phyloP scores from a whole-genome alignment of 2,888 invertebrate species.

The Dusona sp. region DNA sequence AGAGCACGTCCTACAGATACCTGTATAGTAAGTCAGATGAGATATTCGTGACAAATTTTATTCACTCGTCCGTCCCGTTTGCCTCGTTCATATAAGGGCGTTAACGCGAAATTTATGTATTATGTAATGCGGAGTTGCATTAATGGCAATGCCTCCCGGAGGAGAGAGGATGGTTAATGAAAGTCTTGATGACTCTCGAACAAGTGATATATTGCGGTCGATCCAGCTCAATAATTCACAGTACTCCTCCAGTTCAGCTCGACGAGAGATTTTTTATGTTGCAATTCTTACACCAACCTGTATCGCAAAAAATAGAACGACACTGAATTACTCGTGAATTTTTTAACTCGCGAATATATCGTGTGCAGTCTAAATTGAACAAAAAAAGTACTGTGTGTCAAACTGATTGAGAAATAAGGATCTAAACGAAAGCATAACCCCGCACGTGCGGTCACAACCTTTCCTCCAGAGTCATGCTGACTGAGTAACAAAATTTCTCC shows the following conservation, averaged over 20 bases:
- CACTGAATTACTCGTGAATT: background rate
- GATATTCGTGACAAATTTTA: conserved; percentile 74
- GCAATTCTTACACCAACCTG: background rate
- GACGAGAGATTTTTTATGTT: background rate
- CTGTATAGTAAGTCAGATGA: conserved; percentile 17
- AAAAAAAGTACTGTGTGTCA: conserved; percentile 29
- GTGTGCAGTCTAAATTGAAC: conserved; percentile 13
- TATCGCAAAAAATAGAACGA: background rate
- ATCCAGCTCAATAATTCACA: conserved; percentile 12
- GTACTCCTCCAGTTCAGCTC: background rate
- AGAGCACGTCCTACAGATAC: conserved; percentile 13
- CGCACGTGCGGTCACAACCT: conserved; percentile 49
- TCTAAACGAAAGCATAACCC: conserved; percentile 47
- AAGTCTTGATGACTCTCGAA: conserved; percentile 44
- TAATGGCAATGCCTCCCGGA: conserved; percentile 39
- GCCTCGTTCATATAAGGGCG: conserved; percentile 35
- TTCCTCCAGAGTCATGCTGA: conserved; percentile 62
- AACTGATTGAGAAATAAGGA: conserved; percentile 64
- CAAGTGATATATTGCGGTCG: conserved; percentile 23
- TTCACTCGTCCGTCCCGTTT: conserved; percentile 61
- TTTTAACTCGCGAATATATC: background rate
- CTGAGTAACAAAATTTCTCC: conserved; percentile 62
- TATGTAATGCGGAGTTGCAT: conserved; percentile 49
- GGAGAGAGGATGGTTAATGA: conserved; percentile 40
- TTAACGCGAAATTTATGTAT: conserved; percentile 69